Conservation (phyloP, 2,113 vertebrate species). For the Pachyramphus minor region DNA sequence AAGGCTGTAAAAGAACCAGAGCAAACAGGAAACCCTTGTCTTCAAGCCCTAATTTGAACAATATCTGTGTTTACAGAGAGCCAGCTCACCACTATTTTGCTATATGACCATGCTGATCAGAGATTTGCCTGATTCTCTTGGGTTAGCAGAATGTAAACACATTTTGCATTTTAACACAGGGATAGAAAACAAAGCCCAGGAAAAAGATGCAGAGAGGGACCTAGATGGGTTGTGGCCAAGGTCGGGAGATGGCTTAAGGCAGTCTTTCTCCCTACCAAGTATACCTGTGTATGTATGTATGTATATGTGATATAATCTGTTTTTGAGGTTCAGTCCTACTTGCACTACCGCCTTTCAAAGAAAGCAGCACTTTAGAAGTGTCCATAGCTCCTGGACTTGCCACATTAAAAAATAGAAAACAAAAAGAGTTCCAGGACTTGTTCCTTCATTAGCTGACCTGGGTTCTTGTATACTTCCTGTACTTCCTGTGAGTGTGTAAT, state of each 20-base stretch:
- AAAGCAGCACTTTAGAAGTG: background rate
- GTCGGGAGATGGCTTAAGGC: background rate
- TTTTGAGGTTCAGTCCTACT: background rate
- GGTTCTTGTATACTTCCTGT: background rate
- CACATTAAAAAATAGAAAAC: background rate
- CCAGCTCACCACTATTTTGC: background rate
- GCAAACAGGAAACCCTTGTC: background rate
- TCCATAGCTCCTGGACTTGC: background rate
- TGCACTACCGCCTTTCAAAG: background rate
- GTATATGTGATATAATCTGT: background rate
- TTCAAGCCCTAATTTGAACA: background rate
- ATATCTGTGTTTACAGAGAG: background rate
- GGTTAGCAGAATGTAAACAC: background rate
- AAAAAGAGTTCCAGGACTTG: background rate
- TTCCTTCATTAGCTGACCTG: background rate
- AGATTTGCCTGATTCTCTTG: background rate
- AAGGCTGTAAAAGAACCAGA: background rate
- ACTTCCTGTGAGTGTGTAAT: fast-evolving
- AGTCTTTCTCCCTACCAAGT: background rate
- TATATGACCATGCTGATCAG: background rate
- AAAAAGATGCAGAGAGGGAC: background rate
- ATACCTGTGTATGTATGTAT: background rate
- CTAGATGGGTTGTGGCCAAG: background rate
- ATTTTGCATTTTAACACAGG: background rate
- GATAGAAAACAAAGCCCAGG: background rate